Conservation (phyloP, 1,140 invertebrate genomes). For the Bilobella aurantiaca region DNA sequence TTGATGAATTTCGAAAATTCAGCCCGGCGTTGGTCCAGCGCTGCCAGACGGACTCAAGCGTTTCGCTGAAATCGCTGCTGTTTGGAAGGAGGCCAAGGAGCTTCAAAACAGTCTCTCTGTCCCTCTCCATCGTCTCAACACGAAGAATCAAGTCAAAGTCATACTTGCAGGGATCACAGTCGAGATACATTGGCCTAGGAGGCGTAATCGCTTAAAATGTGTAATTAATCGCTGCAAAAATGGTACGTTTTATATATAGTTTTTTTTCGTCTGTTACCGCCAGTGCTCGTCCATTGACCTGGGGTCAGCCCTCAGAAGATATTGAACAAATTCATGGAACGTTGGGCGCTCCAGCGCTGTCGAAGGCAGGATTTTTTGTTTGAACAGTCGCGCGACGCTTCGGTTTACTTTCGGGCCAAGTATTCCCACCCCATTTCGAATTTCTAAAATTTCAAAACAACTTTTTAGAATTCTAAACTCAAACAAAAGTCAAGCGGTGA, state of each 20-base stretch:
- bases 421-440: neutral
- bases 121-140: slow-evolving; percentile 30
- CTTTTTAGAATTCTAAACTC: too few species aligned
- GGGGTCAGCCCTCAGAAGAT: slow-evolving; percentile 40
- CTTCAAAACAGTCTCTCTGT: slow-evolving; percentile 20
- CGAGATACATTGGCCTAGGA: slow-evolving; percentile 38
- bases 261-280: slow-evolving; percentile 27
- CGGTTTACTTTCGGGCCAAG: neutral
- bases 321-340: slow-evolving; percentile 34
- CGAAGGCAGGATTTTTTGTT: neutral
- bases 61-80: slow-evolving; percentile 11
- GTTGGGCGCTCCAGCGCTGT: slow-evolving; percentile 24
- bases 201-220: neutral
- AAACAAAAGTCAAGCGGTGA: too few species aligned
- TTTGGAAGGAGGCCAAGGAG: neutral
- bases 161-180: slow-evolving; percentile 41
- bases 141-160: slow-evolving; percentile 35
- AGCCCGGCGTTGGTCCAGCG: slow-evolving; percentile 27
- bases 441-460: too few species aligned
- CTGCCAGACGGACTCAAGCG: too few species aligned
- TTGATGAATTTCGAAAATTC: too few species aligned
- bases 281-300: slow-evolving; percentile 46
- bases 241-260: too few species aligned
- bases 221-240: neutral
- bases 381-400: neutral